Evolutionary conservation across 1,140 invertebrate species (phyloP).

Genomic region (Dolichoris vasculosae): DNA sequence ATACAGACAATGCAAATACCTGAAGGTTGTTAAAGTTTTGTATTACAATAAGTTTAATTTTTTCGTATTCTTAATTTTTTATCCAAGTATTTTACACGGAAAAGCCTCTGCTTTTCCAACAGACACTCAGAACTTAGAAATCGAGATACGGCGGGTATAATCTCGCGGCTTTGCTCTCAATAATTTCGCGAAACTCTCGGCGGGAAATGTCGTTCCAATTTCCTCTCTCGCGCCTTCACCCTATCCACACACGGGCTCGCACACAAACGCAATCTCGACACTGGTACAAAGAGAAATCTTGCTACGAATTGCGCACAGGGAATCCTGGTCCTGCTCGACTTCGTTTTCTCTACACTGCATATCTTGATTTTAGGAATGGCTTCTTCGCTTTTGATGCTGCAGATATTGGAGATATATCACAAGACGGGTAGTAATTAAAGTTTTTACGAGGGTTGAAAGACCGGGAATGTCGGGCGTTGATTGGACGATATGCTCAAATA

Average conservation of each 20-base stretch:
- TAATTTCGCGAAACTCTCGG: conserved; percentile 39
- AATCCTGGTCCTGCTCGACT: background rate
- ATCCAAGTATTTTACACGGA: background rate
- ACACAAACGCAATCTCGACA: background rate
- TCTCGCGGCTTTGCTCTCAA: conserved; percentile 31
- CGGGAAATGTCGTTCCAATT: conserved; percentile 48
- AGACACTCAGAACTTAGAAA: background rate
- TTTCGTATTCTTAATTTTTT: background rate
- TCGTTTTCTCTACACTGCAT: background rate
- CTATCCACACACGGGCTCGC: background rate
- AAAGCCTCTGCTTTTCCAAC: background rate
- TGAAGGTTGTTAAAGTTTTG: background rate
- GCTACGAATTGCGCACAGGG: background rate
- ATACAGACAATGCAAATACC: background rate
- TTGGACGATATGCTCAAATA: background rate
- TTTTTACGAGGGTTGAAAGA: conserved; percentile 31
- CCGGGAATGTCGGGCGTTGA: background rate
- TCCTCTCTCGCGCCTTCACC: conserved; percentile 27
- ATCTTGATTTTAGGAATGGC: conserved; percentile 42
- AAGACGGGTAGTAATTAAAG: conserved; percentile 39
- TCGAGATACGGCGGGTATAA: conserved; percentile 18
- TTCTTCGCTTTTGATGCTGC: conserved; percentile 30
- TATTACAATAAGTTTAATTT: background rate
- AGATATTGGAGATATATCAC: conserved; percentile 23
- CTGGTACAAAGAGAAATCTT: conserved; percentile 2